phyloP scores from a whole-genome alignment of 2,113 vertebrate species.

The Pseudopodoces humilis region DNA sequence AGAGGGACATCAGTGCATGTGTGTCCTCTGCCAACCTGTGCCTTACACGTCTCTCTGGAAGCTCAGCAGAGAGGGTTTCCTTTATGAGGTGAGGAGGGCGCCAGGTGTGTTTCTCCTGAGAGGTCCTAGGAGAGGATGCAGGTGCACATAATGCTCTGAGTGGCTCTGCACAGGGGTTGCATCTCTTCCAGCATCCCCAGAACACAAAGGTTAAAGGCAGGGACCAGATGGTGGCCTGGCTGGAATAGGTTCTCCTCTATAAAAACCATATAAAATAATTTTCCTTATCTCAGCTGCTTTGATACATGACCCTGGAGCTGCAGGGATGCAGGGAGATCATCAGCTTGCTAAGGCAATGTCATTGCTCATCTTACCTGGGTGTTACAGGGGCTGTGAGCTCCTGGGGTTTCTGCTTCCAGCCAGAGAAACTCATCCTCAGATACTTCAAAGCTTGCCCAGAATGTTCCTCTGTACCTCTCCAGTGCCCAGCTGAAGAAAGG shows the following conservation, averaged over 20 bases:
- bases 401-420: neutral
- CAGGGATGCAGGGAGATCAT: rapidly evolving
- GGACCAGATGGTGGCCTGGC: neutral
- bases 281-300: neutral
- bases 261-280: neutral
- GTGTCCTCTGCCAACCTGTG: neutral
- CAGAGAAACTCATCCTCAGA: neutral
- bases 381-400: neutral
- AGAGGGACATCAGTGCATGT: neutral
- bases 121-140: neutral
- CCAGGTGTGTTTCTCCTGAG: neutral
- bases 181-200: neutral
- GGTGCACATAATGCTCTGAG: neutral
- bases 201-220: neutral
- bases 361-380: neutral
- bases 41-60: neutral
- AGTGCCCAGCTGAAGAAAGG: neutral
- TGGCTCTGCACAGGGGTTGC: neutral
- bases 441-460: neutral
- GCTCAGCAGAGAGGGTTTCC: neutral
- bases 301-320: rapidly evolving
- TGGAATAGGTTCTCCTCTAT: neutral
- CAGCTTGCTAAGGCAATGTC: rapidly evolving
- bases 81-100: neutral
- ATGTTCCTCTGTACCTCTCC: neutral